These are phyloP conservation scores for Plecturocebus donacophilus DNA, from an alignment of 2,113 vertebrate species.

Conservation along the genomic window DNA sequence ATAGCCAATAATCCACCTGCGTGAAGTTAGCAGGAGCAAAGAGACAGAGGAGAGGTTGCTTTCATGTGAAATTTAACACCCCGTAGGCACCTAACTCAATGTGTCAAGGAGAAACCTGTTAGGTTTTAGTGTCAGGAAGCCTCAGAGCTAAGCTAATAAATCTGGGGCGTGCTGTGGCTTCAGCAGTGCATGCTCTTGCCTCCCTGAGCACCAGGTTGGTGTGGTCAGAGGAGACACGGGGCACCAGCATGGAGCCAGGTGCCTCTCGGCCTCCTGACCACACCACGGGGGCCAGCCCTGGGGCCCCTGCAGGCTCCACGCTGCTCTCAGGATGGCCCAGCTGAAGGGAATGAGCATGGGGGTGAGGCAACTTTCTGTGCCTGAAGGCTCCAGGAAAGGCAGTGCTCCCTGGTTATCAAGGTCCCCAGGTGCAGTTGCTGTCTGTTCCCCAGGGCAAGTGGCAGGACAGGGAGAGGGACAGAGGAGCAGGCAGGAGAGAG, in stretches of 20 bases:
- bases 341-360: too few species aligned
- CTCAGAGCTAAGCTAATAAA: background rate
- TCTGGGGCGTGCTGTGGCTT: background rate
- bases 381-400: too few species aligned
- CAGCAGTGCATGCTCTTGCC: too few species aligned
- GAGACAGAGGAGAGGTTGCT: background rate
- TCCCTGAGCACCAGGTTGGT: background rate
- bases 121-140: background rate
- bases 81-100: background rate
- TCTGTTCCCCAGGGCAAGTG: background rate
- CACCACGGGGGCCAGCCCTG: fast-evolving
- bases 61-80: background rate
- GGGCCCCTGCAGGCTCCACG: background rate
- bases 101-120: background rate
- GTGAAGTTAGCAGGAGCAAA: background rate
- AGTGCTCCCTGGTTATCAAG: too few species aligned
- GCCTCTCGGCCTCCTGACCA: background rate
- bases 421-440: too few species aligned
- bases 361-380: too few species aligned
- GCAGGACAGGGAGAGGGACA: background rate
- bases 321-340: background rate
- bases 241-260: too few species aligned
- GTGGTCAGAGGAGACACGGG: background rate
- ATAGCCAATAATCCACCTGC: background rate
- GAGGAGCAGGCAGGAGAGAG: too few species aligned